phyloP scores from a whole-genome alignment of 2,888 invertebrate species.

The Copidosoma aretas region DNA sequence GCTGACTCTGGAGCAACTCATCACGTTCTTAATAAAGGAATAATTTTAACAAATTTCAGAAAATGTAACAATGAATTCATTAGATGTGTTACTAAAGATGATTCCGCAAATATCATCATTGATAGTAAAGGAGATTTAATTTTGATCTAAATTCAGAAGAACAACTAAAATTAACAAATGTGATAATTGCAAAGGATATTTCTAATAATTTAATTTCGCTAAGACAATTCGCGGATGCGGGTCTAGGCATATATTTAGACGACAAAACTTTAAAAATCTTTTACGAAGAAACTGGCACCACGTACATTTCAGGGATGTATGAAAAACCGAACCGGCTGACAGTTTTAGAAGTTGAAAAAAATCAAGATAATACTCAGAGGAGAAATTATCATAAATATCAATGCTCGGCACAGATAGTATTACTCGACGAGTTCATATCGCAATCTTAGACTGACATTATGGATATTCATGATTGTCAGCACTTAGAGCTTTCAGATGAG shows the following conservation, averaged over 20 bases:
- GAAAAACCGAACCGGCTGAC: neutral
- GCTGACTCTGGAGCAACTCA: neutral
- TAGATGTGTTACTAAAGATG: conserved; percentile 15
- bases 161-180: conserved; percentile 2
- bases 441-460: neutral
- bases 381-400: neutral
- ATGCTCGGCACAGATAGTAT: neutral
- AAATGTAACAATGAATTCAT: conserved; percentile 1
- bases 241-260: no score
- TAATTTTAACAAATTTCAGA: conserved; percentile 8
- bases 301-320: neutral
- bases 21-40: neutral
- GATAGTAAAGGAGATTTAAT: conserved; percentile 1
- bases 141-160: neutral
- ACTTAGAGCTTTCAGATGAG: neutral
- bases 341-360: neutral
- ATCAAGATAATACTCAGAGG: neutral
- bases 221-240: neutral
- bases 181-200: neutral
- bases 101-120: conserved; percentile 6
- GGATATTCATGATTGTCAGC: neutral
- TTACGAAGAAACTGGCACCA: neutral
- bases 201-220: neutral
- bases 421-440: neutral
- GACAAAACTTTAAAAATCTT: neutral